Evolutionary conservation across 2,888 invertebrate species (phyloP), one percentile per base, ranked within the genome.

Genomic region (Sycophila texana): DNA sequence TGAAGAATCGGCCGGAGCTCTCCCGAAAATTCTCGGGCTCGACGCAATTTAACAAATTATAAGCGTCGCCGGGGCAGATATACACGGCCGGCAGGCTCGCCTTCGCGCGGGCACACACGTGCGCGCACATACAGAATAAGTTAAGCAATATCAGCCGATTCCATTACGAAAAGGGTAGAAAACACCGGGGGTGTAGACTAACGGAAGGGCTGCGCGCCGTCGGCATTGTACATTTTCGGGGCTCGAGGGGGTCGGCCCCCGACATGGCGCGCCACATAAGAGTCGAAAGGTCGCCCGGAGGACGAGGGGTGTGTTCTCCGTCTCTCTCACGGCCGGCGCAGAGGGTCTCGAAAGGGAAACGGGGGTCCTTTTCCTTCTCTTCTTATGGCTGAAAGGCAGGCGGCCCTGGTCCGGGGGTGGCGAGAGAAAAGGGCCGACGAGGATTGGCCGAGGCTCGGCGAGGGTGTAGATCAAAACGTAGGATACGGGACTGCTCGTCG

Each of bases 351-450:
- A 79, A 73, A 74, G 71, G 66, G 66, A 79, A 51, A 67, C 39
- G 76, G 65, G 68, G 58, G 55, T 65, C 79, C 74, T 81, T 79
- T 79, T 79, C 80, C 73, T 77, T 80, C 79, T 82, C 80, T 83
- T 81, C 77, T 74, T 81, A 70, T 75, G 76, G 61, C 13, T 10
- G 58, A 14, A n/a, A 65, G 14, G 47, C 67, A 13, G 58, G 47
- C 72, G 60, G 30, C 53, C 26, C 22, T 20, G 55, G 26, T 16
- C 22, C 2, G n/a, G 20, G 58, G 71, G 51, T 39, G 68, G 71
- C 65, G 55, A 65, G 73, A 76, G 73, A 61, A 68, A 73, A 68
- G 74, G 67, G 70, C 68, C 63, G 75, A n/a, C 72, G 76, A 75
- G 80, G 80, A 80, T 80, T 80, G 80, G 80, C 57, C 74, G 80